Evolutionary conservation across 2,113 vertebrate species (phyloP).

Genomic region (Lucifuga dentata): DNA sequence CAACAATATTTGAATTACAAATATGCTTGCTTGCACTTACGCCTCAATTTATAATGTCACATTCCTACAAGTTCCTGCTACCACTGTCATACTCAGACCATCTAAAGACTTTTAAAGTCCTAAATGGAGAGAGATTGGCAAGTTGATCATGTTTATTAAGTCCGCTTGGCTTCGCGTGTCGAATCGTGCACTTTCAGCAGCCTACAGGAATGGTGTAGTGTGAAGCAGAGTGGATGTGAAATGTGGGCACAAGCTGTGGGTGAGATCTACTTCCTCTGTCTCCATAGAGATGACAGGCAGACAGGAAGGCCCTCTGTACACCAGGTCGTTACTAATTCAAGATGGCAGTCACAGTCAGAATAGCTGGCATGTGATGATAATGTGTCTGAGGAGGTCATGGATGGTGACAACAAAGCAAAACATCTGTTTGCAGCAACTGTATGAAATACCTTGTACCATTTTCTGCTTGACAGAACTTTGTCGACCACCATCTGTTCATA

Average conservation of each 20-base stretch:
- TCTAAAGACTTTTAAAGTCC: constrained; percentile 62
- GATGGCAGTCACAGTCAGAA: constrained; percentile 76
- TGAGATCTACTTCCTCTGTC: constrained; percentile 75
- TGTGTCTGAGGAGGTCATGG: constrained; percentile 72
- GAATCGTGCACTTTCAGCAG: constrained; percentile 56
- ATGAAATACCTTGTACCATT: constrained; percentile 72
- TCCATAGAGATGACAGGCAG: constrained; percentile 77
- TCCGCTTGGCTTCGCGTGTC: constrained; percentile 66
- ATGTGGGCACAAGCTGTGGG: constrained; percentile 78
- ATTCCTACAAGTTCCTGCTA: constrained; percentile 45
- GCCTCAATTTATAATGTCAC: constrained; percentile 58
- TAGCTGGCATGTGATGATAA: constrained; percentile 74
- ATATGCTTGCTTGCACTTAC: constrained; percentile 54
- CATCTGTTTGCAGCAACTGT: constrained; percentile 74
- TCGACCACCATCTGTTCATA: constrained; percentile 66
- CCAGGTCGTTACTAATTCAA: constrained; percentile 73
- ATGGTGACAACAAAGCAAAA: constrained; percentile 74
- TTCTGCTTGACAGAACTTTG: constrained; percentile 68
- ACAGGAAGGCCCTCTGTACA: constrained; percentile 72
- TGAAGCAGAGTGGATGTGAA: constrained; percentile 81
- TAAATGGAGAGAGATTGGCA: constrained; percentile 66
- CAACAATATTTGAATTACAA: constrained; percentile 60
- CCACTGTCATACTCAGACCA: constrained; percentile 45
- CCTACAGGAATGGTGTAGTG: constrained; percentile 55
- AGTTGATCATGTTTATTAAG: constrained; percentile 76